These are phyloP conservation scores for Garrulus glandarius DNA, from an alignment of 2,797 vertebrate genomes.

Conservation along the genomic window DNA sequence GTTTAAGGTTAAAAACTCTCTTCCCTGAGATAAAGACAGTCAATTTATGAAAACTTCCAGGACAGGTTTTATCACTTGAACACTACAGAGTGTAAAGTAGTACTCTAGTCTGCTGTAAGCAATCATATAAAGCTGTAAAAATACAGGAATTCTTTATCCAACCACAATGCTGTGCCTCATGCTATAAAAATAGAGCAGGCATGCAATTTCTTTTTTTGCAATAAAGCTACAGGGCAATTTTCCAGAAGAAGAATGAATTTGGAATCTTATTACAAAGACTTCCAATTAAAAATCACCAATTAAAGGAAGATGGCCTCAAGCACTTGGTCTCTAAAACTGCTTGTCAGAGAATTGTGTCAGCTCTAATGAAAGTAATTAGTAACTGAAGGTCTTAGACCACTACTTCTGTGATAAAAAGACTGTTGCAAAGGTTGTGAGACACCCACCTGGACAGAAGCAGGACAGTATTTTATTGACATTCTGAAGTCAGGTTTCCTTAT, in stretches of 20 bases:
- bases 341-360: conserved; percentile 1
- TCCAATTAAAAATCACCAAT: conserved; percentile 48
- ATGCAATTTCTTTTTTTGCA: background rate
- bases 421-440: background rate
- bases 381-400: background rate
- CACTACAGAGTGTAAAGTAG: background rate
- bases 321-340: background rate
- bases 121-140: conserved; percentile 45
- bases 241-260: conserved; percentile 32
- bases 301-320: conserved; percentile 38
- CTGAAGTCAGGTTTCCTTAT: background rate
- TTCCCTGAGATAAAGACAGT: background rate
- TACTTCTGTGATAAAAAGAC: background rate
- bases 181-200: conserved; percentile 37
- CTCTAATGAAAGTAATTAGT: conserved; percentile 27
- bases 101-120: background rate
- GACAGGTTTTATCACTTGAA: background rate
- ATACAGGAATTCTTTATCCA: conserved; percentile 13
- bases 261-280: conserved; percentile 27
- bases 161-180: background rate
- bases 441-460: background rate
- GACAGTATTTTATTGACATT: background rate
- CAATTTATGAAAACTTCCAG: background rate
- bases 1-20: background rate
- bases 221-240: conserved; percentile 29